Evolutionary conservation across 2,113 vertebrate genomes (phyloP), one percentile per base, ranked within the genome.

Genomic region (Tenrec ecaudatus): DNA sequence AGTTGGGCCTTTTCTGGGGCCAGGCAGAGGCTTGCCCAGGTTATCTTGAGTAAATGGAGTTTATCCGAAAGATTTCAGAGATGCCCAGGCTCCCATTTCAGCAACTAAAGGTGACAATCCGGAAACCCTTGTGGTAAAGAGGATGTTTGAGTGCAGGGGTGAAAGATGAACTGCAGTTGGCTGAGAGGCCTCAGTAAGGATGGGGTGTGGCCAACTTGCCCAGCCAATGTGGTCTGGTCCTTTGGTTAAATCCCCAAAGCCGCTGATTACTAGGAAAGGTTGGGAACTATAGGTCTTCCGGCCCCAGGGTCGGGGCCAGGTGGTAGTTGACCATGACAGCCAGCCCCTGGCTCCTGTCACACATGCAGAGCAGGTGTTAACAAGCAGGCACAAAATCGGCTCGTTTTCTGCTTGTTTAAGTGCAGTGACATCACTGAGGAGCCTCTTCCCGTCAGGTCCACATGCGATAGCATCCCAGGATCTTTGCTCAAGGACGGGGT

Each of bases 1-100:
- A 82, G 33, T 75, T 38, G 57, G 53, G 69, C 68, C 19, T 90
- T 92, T 58, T 90, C 60, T 75, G 60, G 60, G n/a, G 31, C 4
- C 66, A 82, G 25, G 87, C 94, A 90, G 53, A 90, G 62, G 88
- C 84, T 58, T 92, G 31, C 68, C 79, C 53, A 66, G 38, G 77
- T 86, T 94, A 73, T 89, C 85, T 86, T 25, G 33, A 68, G 57
- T 14, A 12, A 58, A 9, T 36, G 29, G 17, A 3, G 16, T 91
- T 86, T 91, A 33, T 89, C 69, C 60, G 22, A 71, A 88, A 40
- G 77, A 86, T 83, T 84, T 86, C 33, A 36, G 36, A 4, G 2
- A 14, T 1, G 0, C 31, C 23, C 53, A 66, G 68, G 58, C 80
- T 66, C 64, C 78, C 78, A 58, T 87, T 82, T 83, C 40, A 66